Percentiles rank a stretch among this genome's conserved stretches.
Evolutionary conservation across 2,113 vertebrate genomes (phyloP).

Genomic region (Vireo altiloquus): DNA sequence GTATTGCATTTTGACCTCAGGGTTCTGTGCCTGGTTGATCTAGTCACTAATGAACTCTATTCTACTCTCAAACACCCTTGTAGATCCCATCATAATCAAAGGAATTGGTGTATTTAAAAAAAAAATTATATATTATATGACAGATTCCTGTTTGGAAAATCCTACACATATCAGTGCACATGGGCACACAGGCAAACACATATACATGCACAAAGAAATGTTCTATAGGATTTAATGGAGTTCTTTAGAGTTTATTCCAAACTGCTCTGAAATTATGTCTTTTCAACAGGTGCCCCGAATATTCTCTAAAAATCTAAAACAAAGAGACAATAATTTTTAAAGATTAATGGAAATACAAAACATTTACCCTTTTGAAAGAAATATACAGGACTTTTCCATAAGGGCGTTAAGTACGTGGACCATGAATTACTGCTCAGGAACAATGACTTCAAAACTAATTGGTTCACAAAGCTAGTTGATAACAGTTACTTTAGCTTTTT

Average conservation of each 20-base stretch:
- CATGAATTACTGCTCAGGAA: not conserved
- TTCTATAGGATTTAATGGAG: not conserved
- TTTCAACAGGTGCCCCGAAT: not conserved
- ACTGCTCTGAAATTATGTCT: not conserved
- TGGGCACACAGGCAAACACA: not conserved
- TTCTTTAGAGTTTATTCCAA: not conserved
- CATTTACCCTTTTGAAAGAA: not conserved
- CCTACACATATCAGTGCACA: fast-evolving
- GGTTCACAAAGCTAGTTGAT: not conserved
- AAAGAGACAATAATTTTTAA: not conserved
- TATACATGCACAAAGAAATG: not conserved
- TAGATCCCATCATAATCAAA: not conserved
- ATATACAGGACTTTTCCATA: not conserved
- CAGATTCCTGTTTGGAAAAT: not conserved
- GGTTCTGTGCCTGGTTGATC: not conserved
- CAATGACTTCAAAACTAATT: not conserved
- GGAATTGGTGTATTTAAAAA: not conserved
- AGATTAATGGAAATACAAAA: not conserved
- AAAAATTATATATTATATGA: not conserved
- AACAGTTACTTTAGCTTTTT: not conserved
- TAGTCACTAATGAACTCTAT: not conserved
- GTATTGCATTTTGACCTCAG: not conserved
- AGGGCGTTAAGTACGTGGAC: not conserved
- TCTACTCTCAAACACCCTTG: not conserved
- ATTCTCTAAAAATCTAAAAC: not conserved